phyloP scores from a whole-genome alignment of 2,113 vertebrate species.

The Cepphus grylle region DNA sequence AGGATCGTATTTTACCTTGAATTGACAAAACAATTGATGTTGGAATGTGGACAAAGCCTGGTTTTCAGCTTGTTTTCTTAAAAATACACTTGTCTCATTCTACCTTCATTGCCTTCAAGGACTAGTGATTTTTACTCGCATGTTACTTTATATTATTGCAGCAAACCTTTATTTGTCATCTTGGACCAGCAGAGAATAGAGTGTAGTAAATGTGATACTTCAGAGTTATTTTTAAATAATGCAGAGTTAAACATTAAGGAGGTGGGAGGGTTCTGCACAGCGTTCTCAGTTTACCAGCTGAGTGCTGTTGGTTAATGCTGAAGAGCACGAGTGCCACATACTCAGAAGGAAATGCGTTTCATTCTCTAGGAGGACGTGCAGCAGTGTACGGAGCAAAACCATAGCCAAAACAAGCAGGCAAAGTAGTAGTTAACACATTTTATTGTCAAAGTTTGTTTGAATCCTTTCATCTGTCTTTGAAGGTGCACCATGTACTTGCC shows the following conservation, averaged over 20 bases:
- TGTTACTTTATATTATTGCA: not conserved
- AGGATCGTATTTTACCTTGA: not conserved
- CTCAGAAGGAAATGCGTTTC: not conserved
- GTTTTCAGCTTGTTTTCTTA: not conserved
- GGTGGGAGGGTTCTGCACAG: not conserved
- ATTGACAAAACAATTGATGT: not conserved
- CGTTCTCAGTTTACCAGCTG: not conserved
- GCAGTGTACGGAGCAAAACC: not conserved
- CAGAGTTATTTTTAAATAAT: not conserved
- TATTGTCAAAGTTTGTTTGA: not conserved
- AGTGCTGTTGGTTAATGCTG: not conserved
- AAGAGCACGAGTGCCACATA: not conserved
- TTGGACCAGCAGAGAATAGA: not conserved
- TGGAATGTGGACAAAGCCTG: not conserved
- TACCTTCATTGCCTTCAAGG: not conserved
- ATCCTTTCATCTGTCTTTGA: conserved; percentile 36
- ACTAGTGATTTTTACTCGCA: not conserved
- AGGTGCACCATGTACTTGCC: not conserved
- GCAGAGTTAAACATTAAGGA: not conserved
- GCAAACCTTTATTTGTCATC: not conserved
- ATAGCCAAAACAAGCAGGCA: not conserved
- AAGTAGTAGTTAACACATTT: not conserved
- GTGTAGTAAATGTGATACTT: not conserved
- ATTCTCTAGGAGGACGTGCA: not conserved
- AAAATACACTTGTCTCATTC: not conserved